phyloP scores from a whole-genome alignment of 1,140 invertebrate genomes.

The Gonatopus flavifemur region DNA sequence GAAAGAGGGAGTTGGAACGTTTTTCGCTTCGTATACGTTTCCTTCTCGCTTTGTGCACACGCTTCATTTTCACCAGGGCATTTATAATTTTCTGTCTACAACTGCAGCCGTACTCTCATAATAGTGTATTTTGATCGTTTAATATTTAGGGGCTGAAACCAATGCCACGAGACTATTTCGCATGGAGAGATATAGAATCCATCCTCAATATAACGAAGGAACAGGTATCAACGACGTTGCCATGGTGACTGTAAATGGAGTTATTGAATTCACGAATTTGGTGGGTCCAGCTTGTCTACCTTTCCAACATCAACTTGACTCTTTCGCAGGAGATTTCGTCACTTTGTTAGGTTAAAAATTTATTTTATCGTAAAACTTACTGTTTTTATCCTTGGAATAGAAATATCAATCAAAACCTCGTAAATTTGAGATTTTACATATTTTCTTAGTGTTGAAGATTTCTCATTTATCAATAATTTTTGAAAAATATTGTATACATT shows the following conservation, averaged over 20 bases:
- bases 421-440: no score
- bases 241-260: conserved; percentile 55
- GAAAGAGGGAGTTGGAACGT: no score
- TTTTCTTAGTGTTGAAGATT: background rate
- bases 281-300: conserved; percentile 71
- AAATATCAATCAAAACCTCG: no score
- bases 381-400: no score
- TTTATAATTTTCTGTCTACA: background rate
- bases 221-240: conserved; percentile 65
- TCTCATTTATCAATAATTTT: background rate
- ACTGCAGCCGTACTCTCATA: conserved; percentile 11
- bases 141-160: conserved; percentile 47
- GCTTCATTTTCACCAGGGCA: no score
- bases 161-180: conserved; percentile 37
- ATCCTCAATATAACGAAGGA: conserved; percentile 46
- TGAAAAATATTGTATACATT: no score
- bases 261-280: conserved; percentile 58
- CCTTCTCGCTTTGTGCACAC: no score
- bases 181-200: conserved; percentile 33
- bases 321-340: conserved; percentile 57
- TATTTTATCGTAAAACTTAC: no score
- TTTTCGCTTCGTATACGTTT: no score
- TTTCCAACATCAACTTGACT: conserved; percentile 54
- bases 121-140: conserved; percentile 6
- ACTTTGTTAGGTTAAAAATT: conserved; percentile 59